phyloP scores from a whole-genome alignment of 2,888 invertebrate genomes.

The Tetanocera ferruginea region DNA sequence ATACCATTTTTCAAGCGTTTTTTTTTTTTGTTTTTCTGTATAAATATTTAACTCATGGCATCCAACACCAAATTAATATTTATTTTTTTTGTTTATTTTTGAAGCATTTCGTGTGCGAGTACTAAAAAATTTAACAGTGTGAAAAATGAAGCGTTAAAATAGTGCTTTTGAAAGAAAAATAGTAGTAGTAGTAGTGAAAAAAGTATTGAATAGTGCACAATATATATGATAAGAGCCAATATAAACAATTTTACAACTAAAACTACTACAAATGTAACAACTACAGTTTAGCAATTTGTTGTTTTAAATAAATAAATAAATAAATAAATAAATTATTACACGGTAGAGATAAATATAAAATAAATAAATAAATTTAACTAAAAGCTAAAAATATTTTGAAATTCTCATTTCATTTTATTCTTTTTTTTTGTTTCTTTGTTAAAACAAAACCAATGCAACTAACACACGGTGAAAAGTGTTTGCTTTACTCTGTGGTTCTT shows the following conservation, averaged over 20 bases:
- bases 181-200: slow-evolving; percentile 10
- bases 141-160: not conserved
- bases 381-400: slow-evolving; percentile 30
- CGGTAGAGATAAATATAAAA: slow-evolving; percentile 27
- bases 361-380: slow-evolving; percentile 45
- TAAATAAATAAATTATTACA: slow-evolving; percentile 62
- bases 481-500: slow-evolving; percentile 1
- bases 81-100: not conserved
- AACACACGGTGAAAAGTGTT: not conserved
- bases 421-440: too few relatives aligned
- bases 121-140: not conserved
- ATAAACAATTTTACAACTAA: slow-evolving; percentile 31
- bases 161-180: not conserved
- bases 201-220: slow-evolving; percentile 20
- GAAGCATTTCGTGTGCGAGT: not conserved
- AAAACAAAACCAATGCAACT: slow-evolving; percentile 16
- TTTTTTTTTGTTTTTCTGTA: not conserved
- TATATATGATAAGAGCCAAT: slow-evolving; percentile 27
- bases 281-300: slow-evolving; percentile 17
- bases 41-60: slow-evolving; percentile 23
- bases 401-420: not conserved
- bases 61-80: slow-evolving; percentile 30
- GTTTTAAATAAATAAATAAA: slow-evolving; percentile 48
- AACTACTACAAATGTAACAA: not conserved
- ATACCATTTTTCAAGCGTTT: slow-evolving; percentile 44